A percentile compares a stretch with the other conserved stretches of the same genome.
These are phyloP conservation scores for Diarsia dahlii DNA, from an alignment of 2,888 invertebrate genomes.

Conservation along the genomic window DNA sequence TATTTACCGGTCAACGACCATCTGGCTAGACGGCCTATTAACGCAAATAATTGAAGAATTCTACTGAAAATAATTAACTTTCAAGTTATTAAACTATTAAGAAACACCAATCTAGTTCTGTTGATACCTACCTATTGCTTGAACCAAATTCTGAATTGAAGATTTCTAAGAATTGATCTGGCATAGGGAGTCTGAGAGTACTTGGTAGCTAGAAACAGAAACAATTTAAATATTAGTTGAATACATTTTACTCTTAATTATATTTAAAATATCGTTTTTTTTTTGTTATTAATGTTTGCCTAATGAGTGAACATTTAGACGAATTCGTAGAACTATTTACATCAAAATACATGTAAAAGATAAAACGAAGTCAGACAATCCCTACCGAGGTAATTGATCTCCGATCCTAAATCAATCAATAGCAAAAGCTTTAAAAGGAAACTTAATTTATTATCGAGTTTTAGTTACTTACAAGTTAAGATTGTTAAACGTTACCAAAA, in stretches of 20 bases:
- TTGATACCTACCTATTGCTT: neutral
- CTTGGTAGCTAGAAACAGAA: no score
- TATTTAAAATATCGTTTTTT: neutral
- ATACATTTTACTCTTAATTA: neutral
- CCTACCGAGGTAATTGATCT: neutral
- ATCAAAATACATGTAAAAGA: neutral
- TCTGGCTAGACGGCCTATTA: neutral
- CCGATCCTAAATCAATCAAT: conserved; percentile 30
- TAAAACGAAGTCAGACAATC: neutral
- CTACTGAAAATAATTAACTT: neutral
- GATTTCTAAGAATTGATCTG: neutral
- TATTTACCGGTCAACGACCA: neutral
- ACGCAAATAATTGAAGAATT: neutral
- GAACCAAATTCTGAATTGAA: neutral
- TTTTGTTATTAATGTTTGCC: neutral
- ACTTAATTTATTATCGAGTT: neutral
- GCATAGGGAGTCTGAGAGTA: neutral
- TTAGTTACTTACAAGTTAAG: neutral
- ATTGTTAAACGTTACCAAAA: neutral
- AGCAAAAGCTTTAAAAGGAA: neutral
- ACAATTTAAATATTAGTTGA: neutral
- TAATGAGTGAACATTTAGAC: neutral
- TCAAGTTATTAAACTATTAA: neutral
- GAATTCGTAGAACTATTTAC: neutral
- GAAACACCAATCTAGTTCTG: neutral